Conservation (phyloP, 1,140 invertebrate species). For the Drosophila nikananu region DNA sequence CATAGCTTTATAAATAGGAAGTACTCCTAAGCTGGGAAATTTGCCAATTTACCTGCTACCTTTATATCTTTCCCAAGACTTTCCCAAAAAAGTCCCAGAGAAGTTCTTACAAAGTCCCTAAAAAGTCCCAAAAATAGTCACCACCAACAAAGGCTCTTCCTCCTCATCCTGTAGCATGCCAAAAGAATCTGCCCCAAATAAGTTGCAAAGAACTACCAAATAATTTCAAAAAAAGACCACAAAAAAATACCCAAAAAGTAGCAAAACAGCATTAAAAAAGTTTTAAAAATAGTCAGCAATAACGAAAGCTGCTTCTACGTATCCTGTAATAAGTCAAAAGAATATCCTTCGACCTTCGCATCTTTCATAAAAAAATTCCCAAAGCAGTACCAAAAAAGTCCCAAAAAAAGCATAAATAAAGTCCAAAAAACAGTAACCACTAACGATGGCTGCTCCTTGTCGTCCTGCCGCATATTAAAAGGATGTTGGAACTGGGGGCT, state of each 20-base stretch:
- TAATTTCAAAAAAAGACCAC: too few relatives aligned
- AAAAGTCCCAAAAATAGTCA: not conserved
- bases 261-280: not conserved
- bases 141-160: not conserved
- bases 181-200: too few relatives aligned
- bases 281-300: not conserved
- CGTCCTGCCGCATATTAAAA: not conserved
- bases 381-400: not conserved
- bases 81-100: not conserved
- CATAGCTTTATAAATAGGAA: not conserved
- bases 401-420: not conserved
- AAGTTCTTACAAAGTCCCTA: not conserved
- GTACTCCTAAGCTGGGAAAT: not conserved
- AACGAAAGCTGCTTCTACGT: too few relatives aligned
- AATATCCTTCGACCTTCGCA: too few relatives aligned
- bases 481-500: not conserved
- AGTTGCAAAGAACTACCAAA: too few relatives aligned
- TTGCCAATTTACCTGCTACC: too few relatives aligned
- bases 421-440: not conserved
- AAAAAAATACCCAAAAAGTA: too few relatives aligned
- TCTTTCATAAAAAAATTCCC: too few relatives aligned
- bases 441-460: slow-evolving; percentile 38
- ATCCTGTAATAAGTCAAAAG: too few relatives aligned
- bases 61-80: too few relatives aligned
- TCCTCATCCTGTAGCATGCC: too few relatives aligned